Evolutionary conservation across 2,113 vertebrate genomes (phyloP).

Genomic region (cattle (Bos taurus)): DNA sequence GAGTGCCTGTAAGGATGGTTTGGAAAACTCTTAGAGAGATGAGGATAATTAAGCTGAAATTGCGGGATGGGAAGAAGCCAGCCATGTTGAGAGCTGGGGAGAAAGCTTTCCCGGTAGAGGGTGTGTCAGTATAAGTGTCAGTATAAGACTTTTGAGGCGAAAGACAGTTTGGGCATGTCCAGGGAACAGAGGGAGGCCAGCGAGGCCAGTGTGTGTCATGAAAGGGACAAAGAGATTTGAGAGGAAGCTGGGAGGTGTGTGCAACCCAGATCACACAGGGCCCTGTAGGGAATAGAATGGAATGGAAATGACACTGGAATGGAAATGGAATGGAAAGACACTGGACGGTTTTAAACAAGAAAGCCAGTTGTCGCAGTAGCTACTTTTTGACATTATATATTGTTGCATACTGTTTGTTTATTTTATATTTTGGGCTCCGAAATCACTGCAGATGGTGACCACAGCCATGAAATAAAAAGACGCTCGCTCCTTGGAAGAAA

Average conservation of each 20-base stretch:
- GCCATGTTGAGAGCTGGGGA: not conserved
- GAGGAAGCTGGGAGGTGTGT: not conserved
- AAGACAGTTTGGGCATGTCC: not conserved
- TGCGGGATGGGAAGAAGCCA: not conserved
- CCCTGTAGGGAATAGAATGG: not conserved
- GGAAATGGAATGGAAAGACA: not conserved
- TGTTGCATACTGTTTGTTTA: not conserved
- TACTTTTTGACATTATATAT: not conserved
- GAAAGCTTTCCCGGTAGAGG: not conserved
- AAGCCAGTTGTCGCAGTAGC: not conserved
- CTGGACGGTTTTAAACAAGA: not conserved
- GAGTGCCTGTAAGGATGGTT: not conserved
- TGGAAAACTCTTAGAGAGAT: not conserved
- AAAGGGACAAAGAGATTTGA: not conserved
- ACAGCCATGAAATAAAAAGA: not conserved
- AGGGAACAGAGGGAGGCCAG: not conserved
- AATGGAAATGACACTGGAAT: not conserved
- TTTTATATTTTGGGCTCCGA: not conserved
- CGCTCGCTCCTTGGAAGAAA: not conserved
- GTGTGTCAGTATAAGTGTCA: not conserved
- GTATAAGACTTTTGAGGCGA: not conserved
- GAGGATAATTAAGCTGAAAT: not conserved
- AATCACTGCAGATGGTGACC: not conserved
- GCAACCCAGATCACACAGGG: not conserved
- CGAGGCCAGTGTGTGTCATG: fast-evolving